Conservation (phyloP, 2,797 vertebrate species). For the Falco naumanni region DNA sequence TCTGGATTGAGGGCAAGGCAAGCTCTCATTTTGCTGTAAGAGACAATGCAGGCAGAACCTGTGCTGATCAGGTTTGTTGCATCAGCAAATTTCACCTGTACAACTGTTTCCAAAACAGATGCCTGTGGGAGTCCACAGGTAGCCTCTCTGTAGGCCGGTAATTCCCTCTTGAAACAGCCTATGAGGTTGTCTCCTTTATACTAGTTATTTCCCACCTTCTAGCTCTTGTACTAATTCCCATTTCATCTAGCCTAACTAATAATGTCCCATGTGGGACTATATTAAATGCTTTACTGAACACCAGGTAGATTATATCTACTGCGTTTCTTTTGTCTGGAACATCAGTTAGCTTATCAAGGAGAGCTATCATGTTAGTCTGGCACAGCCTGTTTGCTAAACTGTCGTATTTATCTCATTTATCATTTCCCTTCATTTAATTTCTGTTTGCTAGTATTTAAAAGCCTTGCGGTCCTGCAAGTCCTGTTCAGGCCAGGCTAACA, state of each 20-base stretch:
- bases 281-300: constrained; percentile 33
- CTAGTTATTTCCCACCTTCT: not conserved
- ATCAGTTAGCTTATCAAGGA: constrained; percentile 15
- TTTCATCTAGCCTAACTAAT: constrained; percentile 41
- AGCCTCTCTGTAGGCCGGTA: not conserved
- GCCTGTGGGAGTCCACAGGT: not conserved
- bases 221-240: not conserved
- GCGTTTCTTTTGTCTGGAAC: constrained; percentile 2
- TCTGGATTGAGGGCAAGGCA: not conserved
- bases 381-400: not conserved
- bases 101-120: not conserved
- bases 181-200: not conserved
- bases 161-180: not conserved
- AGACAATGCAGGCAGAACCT: not conserved
- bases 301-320: constrained; percentile 30
- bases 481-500: not conserved
- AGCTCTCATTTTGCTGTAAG: not conserved
- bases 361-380: not conserved
- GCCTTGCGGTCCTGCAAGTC: not conserved
- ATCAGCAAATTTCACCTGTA: not conserved
- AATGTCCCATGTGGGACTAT: not conserved
- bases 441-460: not conserved
- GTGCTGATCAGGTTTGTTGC: not conserved
- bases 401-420: not conserved
- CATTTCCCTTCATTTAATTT: not conserved